A percentile compares a stretch with the other conserved stretches of the same genome.
Evolutionary conservation across 2,888 invertebrate genomes (phyloP).

Genomic region (Galerucella pusilla): DNA sequence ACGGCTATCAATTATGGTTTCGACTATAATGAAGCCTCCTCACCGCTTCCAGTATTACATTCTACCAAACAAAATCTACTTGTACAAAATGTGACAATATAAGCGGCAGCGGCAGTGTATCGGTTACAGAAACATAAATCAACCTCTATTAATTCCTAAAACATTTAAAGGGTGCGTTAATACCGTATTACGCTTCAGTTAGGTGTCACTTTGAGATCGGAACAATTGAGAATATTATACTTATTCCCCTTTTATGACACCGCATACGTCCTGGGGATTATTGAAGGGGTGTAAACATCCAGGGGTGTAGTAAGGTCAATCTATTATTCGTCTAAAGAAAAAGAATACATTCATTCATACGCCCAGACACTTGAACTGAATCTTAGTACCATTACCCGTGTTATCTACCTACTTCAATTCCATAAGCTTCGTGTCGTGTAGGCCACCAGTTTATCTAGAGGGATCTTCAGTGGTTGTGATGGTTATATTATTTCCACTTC

Average conservation of each 20-base stretch:
- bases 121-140: slow-evolving; percentile 12
- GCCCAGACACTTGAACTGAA: too few relatives aligned
- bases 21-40: neutral
- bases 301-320: neutral
- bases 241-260: slow-evolving; percentile 16
- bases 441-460: too few relatives aligned
- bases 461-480: too few relatives aligned
- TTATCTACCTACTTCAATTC: too few relatives aligned
- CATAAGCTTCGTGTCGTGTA: too few relatives aligned
- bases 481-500: too few relatives aligned
- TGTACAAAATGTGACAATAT: neutral
- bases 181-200: slow-evolving; percentile 11
- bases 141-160: slow-evolving; percentile 10
- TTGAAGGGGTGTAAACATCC: neutral
- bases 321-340: neutral
- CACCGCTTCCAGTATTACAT: neutral
- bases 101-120: neutral
- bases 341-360: too few relatives aligned
- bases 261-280: slow-evolving; percentile 2
- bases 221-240: slow-evolving; percentile 11
- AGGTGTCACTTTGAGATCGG: slow-evolving; percentile 12
- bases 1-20: neutral
- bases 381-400: too few relatives aligned
- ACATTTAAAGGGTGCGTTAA: slow-evolving; percentile 16
- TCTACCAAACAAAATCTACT: neutral